phyloP scores from a whole-genome alignment of 2,797 vertebrate species.

The Muscicapa comitata region DNA sequence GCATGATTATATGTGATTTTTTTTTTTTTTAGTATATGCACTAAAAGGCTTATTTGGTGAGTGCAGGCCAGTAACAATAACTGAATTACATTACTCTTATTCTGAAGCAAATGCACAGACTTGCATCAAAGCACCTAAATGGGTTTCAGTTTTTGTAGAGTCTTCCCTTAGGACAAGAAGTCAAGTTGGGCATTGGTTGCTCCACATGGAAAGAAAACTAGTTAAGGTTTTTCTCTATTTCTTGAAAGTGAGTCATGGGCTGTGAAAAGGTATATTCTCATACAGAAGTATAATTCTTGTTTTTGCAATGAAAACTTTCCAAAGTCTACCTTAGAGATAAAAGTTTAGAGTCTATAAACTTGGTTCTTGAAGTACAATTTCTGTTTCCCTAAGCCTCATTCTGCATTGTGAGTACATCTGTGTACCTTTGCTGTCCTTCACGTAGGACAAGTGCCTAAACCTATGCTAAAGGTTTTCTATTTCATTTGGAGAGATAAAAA shows the following conservation, averaged over 20 bases:
- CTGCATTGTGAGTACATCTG: background rate
- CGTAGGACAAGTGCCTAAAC: background rate
- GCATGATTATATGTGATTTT: background rate
- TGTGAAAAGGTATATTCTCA: background rate
- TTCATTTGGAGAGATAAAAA: background rate
- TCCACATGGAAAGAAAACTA: conserved; percentile 2
- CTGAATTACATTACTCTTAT: background rate
- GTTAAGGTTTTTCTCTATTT: background rate
- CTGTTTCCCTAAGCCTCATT: background rate
- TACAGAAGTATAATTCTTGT: background rate
- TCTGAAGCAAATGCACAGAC: background rate
- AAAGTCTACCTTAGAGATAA: background rate
- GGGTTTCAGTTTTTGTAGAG: conserved; percentile 24
- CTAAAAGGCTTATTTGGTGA: background rate
- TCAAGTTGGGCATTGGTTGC: background rate
- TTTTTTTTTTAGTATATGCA: background rate
- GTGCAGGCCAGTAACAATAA: background rate
- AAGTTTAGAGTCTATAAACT: background rate
- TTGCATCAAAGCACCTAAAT: background rate
- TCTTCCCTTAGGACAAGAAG: background rate
- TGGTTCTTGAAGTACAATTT: background rate
- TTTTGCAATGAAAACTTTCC: background rate
- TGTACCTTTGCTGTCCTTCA: background rate
- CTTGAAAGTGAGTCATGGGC: background rate
- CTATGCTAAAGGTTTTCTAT: background rate